These are phyloP conservation scores for Stegodyphus mimosarum DNA, from an alignment of 1,140 invertebrate species.

Conservation along the genomic window DNA sequence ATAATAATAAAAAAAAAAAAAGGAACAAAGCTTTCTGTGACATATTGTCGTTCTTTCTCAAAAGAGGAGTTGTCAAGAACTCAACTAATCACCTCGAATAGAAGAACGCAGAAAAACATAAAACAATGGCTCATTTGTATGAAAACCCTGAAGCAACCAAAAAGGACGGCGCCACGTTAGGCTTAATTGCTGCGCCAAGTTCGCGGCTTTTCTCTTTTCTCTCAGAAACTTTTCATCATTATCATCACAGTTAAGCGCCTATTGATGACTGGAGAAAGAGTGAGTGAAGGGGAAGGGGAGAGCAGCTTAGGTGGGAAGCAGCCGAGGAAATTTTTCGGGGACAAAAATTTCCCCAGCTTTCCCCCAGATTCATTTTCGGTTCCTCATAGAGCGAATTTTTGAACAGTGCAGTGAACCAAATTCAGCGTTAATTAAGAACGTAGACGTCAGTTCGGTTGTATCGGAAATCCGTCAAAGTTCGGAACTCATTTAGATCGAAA, in stretches of 20 bases:
- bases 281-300: constrained; percentile 3
- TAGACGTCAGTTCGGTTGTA: constrained; percentile 3
- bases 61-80: constrained; percentile 32
- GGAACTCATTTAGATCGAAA: not conserved
- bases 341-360: not conserved
- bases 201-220: constrained; percentile 23
- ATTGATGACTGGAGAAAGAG: constrained; percentile 27
- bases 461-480: constrained; percentile 32
- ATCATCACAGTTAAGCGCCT: constrained; percentile 52
- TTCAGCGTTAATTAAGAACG: constrained; percentile 32
- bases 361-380: not conserved
- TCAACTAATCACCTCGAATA: constrained; percentile 46
- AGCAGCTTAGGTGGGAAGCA: constrained; percentile 34
- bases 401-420: not conserved
- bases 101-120: constrained; percentile 43
- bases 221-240: constrained; percentile 57
- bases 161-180: constrained; percentile 39
- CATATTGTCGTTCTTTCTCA: constrained; percentile 33
- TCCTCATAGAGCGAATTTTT: not conserved
- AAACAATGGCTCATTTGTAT: constrained; percentile 60
- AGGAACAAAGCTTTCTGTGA: not conserved
- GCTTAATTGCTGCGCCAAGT: constrained; percentile 50
- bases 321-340: not conserved
- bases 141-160: constrained; percentile 51
- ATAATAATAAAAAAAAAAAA: too few relatives aligned